Evolutionary conservation across 1,140 invertebrate species (phyloP).

Genomic region (Antheraea mylitta): DNA sequence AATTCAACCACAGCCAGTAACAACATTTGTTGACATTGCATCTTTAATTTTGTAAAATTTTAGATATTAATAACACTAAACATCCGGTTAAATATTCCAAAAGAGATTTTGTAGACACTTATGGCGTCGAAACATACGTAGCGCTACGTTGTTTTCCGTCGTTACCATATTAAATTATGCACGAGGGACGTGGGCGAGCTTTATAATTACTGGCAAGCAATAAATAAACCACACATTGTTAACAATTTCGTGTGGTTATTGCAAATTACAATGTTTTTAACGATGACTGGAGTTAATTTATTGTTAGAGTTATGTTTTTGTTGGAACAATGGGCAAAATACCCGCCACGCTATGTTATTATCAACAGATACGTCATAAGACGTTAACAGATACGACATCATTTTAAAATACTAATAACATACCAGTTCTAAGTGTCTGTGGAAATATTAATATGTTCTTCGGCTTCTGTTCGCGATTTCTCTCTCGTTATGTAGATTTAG

Average conservation of each 20-base stretch:
- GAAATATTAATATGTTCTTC: no score
- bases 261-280: conserved; percentile 52
- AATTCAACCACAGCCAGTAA: no score
- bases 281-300: conserved; percentile 36
- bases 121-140: neutral
- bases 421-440: neutral
- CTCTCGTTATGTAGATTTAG: no score
- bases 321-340: conserved; percentile 18
- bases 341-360: no score
- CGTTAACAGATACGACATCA: neutral
- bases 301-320: conserved; percentile 16
- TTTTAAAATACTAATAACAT: neutral
- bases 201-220: conserved; percentile 32
- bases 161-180: conserved; percentile 27
- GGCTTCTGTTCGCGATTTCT: no score
- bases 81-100: conserved; percentile 1
- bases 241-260: conserved; percentile 29
- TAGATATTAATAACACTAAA: neutral
- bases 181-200: conserved; percentile 19
- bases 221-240: conserved; percentile 47
- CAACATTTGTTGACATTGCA: neutral
- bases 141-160: conserved; percentile 17
- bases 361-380: neutral
- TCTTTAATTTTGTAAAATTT: neutral
- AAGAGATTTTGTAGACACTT: conserved; percentile 1